phyloP scores from a whole-genome alignment of 2,113 vertebrate genomes.

The human (Homo sapiens) region DNA sequence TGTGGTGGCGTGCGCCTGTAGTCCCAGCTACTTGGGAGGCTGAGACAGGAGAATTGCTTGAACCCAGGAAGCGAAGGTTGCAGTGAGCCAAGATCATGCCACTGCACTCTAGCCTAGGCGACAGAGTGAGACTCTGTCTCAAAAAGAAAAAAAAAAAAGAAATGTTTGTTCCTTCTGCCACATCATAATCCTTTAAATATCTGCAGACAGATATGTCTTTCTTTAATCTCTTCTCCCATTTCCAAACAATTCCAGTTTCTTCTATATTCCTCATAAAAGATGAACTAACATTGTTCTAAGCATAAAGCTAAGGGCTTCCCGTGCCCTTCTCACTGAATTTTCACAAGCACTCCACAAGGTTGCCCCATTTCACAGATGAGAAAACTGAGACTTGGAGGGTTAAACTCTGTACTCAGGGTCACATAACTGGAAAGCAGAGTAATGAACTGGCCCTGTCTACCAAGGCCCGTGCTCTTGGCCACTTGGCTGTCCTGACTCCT shows the following conservation, averaged over 20 bases:
- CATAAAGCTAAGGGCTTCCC: background rate
- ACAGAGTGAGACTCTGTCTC: too few relatives aligned
- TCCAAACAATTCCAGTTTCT: background rate
- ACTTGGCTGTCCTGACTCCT: background rate
- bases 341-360: background rate
- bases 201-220: background rate
- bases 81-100: too few relatives aligned
- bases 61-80: too few relatives aligned
- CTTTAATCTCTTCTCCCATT: background rate
- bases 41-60: too few relatives aligned
- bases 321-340: background rate
- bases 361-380: background rate
- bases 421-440: background rate
- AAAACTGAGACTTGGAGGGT: background rate
- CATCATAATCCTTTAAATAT: background rate
- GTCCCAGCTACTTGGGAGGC: too few relatives aligned
- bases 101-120: too few relatives aligned
- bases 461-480: background rate
- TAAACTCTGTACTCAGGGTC: background rate
- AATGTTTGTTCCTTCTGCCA: background rate
- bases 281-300: background rate
- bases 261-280: background rate
- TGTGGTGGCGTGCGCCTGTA: too few relatives aligned
- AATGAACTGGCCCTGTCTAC: background rate
- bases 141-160: too few relatives aligned